A percentile compares a stretch with the other conserved stretches of the same genome.
Evolutionary conservation across 2,113 vertebrate genomes (phyloP).

Genomic region (Dipodomys spectabilis): DNA sequence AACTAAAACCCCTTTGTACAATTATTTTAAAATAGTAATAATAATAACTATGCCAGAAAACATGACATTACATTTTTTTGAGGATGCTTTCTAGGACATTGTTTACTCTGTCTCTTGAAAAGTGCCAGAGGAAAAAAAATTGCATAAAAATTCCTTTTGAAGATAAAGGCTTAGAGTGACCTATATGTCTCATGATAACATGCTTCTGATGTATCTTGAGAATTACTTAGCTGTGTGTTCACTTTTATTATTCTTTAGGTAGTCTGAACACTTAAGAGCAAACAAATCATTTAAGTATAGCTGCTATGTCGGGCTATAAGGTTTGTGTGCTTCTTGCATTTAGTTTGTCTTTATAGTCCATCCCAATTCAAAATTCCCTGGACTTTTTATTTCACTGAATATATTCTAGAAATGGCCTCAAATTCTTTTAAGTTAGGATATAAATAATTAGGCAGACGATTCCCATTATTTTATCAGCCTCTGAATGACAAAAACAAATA

Average conservation of each 20-base stretch:
- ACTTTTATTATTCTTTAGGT: constrained; percentile 12
- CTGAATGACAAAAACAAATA: background rate
- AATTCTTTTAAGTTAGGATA: constrained; percentile 11
- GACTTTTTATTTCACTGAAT: background rate
- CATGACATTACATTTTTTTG: background rate
- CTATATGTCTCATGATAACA: no score
- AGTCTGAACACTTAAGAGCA: constrained; percentile 14
- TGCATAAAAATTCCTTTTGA: background rate
- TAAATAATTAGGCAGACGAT: background rate
- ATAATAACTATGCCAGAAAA: background rate
- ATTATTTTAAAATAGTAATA: no score
- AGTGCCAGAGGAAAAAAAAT: background rate
- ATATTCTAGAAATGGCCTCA: background rate
- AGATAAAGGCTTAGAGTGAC: background rate
- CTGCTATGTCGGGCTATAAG: background rate
- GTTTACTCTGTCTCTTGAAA: background rate
- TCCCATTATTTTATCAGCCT: constrained; percentile 16
- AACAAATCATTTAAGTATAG: constrained; percentile 33
- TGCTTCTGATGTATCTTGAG: background rate
- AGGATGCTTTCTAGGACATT: constrained; percentile 8
- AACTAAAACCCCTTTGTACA: no score
- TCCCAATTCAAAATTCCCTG: background rate
- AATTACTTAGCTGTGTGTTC: constrained; percentile 11
- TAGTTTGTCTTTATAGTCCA: background rate
- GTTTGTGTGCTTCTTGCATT: background rate